Conservation (phyloP, 2,888 invertebrate genomes). For the Chymomyza procnemis region DNA sequence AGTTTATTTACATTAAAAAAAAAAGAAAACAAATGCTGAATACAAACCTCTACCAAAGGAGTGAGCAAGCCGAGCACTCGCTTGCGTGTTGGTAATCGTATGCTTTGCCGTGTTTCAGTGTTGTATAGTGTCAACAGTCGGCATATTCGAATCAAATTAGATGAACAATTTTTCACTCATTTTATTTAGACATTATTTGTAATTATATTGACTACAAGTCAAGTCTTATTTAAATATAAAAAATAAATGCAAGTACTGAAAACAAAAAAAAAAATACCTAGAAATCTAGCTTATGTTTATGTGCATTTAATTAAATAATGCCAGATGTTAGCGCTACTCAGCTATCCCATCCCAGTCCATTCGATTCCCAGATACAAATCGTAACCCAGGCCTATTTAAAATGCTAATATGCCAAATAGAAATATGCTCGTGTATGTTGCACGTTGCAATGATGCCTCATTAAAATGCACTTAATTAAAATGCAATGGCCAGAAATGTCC, state of each 20-base stretch:
- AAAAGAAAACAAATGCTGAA: background rate
- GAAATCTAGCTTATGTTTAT: slow-evolving; percentile 10
- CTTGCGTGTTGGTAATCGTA: background rate
- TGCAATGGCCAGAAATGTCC: slow-evolving; percentile 58
- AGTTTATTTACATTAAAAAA: background rate
- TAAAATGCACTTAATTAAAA: slow-evolving; percentile 72
- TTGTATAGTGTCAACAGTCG: background rate
- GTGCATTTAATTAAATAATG: background rate
- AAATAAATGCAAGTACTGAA: background rate
- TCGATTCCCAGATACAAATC: background rate
- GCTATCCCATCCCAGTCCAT: background rate
- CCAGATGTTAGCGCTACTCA: background rate
- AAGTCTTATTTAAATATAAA: slow-evolving; percentile 52
- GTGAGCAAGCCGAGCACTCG: background rate
- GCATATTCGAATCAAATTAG: slow-evolving; percentile 39
- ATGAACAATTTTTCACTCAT: slow-evolving; percentile 36
- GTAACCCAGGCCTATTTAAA: slow-evolving; percentile 44
- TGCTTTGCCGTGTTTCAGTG: background rate
- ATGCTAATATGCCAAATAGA: slow-evolving; percentile 53
- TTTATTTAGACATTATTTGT: slow-evolving; percentile 28
- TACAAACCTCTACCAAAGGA: background rate
- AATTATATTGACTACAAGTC: slow-evolving; percentile 33
- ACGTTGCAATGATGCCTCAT: slow-evolving; percentile 54
- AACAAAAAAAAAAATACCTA: slow-evolving; percentile 23
- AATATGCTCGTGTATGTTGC: slow-evolving; percentile 4